phyloP scores from a whole-genome alignment of 2,113 vertebrate species.

The Cyanoderma ruficeps region DNA sequence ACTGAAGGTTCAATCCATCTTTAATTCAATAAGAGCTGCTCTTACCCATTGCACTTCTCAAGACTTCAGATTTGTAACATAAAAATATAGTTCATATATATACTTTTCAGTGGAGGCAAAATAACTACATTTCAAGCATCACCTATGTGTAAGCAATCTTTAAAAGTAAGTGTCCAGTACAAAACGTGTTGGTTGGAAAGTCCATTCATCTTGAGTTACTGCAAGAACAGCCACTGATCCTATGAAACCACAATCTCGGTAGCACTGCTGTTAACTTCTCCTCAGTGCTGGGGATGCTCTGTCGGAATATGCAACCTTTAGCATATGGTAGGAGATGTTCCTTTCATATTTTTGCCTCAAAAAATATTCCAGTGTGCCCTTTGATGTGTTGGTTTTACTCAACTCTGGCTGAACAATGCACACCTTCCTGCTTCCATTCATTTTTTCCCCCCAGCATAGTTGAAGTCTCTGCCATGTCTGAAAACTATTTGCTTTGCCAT shows the following conservation, averaged over 20 bases:
- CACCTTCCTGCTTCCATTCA: background rate
- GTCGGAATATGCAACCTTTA: background rate
- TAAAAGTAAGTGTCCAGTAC: background rate
- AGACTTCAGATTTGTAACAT: background rate
- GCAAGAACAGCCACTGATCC: background rate
- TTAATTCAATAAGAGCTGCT: background rate
- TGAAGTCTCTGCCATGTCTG: background rate
- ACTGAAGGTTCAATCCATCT: background rate
- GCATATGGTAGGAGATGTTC: background rate
- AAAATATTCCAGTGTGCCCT: background rate
- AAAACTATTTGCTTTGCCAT: background rate
- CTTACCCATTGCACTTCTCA: background rate
- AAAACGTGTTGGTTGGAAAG: background rate
- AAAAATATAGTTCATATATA: background rate
- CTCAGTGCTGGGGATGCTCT: background rate
- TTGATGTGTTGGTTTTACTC: background rate
- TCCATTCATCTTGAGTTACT: background rate
- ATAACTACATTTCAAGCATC: background rate
- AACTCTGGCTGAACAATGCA: background rate
- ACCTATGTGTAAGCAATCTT: background rate
- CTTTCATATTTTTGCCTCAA: background rate
- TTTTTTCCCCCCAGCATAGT: rapidly evolving
- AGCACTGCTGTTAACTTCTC: background rate
- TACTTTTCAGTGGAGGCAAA: background rate
- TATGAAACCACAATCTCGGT: background rate